A percentile compares a stretch with the other conserved stretches of the same genome.
phyloP scores from a whole-genome alignment of 2,797 vertebrate genomes.

The Pogonophryne albipinna region DNA sequence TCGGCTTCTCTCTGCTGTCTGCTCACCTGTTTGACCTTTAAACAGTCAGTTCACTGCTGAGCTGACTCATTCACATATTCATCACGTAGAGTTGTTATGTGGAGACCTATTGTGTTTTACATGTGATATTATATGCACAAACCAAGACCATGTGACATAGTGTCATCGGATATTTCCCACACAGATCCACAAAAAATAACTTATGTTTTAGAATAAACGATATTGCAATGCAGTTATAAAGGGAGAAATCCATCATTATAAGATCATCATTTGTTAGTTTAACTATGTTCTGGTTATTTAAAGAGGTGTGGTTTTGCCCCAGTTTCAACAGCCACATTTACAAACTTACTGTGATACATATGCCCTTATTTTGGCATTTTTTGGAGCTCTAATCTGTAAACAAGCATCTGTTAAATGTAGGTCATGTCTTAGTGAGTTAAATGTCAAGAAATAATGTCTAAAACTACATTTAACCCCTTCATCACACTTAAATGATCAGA shows the following conservation, averaged over 20 bases:
- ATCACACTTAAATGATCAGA: neutral
- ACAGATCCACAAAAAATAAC: neutral
- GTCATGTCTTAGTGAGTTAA: neutral
- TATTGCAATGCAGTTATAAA: neutral
- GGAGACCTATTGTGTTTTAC: neutral
- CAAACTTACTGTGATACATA: neutral
- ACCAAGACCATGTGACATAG: neutral
- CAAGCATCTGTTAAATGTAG: neutral
- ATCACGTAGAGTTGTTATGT: neutral
- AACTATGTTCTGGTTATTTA: too few relatives aligned
- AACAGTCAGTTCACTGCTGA: neutral
- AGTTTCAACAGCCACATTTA: too few relatives aligned
- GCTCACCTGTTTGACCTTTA: neutral
- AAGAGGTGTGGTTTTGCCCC: too few relatives aligned
- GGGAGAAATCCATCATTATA: neutral
- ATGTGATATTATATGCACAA: too few relatives aligned
- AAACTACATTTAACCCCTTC: neutral
- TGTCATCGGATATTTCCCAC: neutral
- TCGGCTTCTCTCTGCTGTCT: slow-evolving; percentile 64
- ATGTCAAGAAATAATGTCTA: neutral
- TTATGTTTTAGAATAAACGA: neutral
- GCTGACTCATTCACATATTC: slow-evolving; percentile 9
- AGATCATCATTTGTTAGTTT: too few relatives aligned
- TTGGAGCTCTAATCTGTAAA: neutral
- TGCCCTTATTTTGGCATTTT: neutral